A percentile compares a stretch with the other conserved stretches of the same genome.
These are phyloP conservation scores for Zoroaster sp. DNA, from an alignment of 53 echinoderm and acorn worm genomes.

Conservation along the genomic window DNA sequence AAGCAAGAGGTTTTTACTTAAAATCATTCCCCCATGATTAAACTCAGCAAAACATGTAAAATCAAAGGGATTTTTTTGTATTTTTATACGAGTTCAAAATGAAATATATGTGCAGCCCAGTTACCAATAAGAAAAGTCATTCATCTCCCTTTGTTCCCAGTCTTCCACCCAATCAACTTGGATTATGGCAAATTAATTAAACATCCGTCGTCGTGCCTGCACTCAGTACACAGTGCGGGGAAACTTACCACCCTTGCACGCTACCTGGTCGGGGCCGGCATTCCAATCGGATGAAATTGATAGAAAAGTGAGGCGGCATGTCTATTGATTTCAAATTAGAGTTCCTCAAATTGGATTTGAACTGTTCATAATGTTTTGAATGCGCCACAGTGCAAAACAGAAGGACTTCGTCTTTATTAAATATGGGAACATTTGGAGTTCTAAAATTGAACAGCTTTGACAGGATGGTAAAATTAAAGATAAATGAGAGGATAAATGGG, in stretches of 20 bases:
- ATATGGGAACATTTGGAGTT: not conserved
- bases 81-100: not conserved
- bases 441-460: not conserved
- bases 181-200: not conserved
- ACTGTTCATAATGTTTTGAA: slow-evolving; percentile 18
- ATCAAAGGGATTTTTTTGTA: no score
- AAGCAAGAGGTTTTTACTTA: no score
- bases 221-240: not conserved
- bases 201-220: not conserved
- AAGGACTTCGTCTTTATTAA: not conserved
- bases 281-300: not conserved
- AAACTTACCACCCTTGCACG: not conserved
- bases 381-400: not conserved
- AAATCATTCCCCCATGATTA: no score
- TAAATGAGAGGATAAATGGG: not conserved
- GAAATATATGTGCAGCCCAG: not conserved
- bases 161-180: not conserved
- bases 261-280: not conserved
- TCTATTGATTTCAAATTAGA: not conserved
- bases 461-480: not conserved
- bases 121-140: not conserved
- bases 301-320: not conserved
- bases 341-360: slow-evolving; percentile 14
- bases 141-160: not conserved
- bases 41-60: no score